Evolutionary conservation across 2,113 vertebrate species (phyloP).

Genomic region (Leptobrachium ailaonicum): DNA sequence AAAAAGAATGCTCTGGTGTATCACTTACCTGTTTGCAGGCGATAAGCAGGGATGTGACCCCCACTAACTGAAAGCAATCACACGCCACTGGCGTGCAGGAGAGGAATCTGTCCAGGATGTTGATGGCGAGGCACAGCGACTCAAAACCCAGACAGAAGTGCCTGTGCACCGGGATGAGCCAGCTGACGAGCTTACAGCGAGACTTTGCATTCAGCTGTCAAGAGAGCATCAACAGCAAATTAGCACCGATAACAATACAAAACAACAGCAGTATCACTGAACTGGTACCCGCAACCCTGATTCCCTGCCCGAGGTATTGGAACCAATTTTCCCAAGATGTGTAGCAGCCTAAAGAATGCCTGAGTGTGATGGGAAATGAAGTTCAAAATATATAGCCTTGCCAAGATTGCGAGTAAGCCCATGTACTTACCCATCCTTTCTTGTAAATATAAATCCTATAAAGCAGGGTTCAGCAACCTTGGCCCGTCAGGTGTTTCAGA

Average conservation of each 20-base stretch:
- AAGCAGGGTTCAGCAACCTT: no score
- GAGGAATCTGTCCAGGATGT: slow-evolving; percentile 89
- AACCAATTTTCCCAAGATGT: no score
- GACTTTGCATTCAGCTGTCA: slow-evolving; percentile 83
- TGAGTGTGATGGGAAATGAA: no score
- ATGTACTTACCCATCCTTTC: no score
- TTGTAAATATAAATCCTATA: no score
- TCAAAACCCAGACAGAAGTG: slow-evolving; percentile 85
- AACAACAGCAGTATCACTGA: no score
- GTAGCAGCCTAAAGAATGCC: no score
- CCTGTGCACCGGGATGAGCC: slow-evolving; percentile 86
- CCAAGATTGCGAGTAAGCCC: no score
- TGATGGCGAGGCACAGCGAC: slow-evolving; percentile 84
- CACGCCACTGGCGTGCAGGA: slow-evolving; percentile 81
- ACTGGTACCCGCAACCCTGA: no score
- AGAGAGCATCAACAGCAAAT: not conserved
- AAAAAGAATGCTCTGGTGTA: not conserved
- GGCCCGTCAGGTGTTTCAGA: no score
- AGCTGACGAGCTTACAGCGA: slow-evolving; percentile 87
- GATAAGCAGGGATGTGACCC: slow-evolving; percentile 84
- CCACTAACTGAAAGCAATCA: slow-evolving; percentile 94
- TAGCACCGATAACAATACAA: not conserved
- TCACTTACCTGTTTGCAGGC: slow-evolving; percentile 86
- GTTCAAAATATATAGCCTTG: no score
- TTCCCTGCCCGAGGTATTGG: no score